Conservation (phyloP, 2,113 vertebrate genomes). For the Panurus biarmicus region DNA sequence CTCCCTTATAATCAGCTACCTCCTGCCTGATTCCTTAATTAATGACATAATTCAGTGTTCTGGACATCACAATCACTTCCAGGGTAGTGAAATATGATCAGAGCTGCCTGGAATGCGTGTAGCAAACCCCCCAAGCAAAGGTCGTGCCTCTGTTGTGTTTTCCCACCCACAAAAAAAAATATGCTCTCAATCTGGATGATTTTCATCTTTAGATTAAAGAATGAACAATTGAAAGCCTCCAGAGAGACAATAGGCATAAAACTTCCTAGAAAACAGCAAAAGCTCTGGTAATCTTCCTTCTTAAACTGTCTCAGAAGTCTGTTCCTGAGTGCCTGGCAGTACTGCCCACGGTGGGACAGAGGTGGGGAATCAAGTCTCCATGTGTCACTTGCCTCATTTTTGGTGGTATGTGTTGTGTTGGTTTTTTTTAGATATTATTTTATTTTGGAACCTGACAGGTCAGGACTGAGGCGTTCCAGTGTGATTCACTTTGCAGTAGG, state of each 20-base stretch:
- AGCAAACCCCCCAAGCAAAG: neutral
- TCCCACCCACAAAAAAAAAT: neutral
- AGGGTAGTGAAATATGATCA: constrained; percentile 54
- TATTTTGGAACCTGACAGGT: neutral
- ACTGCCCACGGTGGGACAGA: neutral
- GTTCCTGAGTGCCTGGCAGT: neutral
- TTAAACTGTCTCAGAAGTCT: neutral
- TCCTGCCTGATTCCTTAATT: constrained; percentile 59
- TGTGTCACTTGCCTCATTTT: neutral
- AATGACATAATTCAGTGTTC: constrained; percentile 61
- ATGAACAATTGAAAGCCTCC: neutral
- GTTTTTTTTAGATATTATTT: too few relatives aligned
- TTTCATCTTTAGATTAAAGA: neutral
- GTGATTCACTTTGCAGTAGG: neutral
- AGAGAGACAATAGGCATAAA: neutral
- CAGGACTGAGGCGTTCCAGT: neutral
- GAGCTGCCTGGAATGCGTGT: constrained; percentile 29
- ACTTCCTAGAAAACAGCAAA: neutral
- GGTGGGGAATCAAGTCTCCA: neutral
- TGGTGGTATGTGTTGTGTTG: too few relatives aligned
- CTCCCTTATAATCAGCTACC: constrained; percentile 52
- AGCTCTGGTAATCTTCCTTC: neutral
- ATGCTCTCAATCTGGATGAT: neutral
- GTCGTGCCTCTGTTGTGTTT: neutral
- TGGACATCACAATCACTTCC: constrained; percentile 56